These are phyloP conservation scores for Diadema setosum DNA, from an alignment of 35 echinoderm and acorn worm species.

Conservation along the genomic window DNA sequence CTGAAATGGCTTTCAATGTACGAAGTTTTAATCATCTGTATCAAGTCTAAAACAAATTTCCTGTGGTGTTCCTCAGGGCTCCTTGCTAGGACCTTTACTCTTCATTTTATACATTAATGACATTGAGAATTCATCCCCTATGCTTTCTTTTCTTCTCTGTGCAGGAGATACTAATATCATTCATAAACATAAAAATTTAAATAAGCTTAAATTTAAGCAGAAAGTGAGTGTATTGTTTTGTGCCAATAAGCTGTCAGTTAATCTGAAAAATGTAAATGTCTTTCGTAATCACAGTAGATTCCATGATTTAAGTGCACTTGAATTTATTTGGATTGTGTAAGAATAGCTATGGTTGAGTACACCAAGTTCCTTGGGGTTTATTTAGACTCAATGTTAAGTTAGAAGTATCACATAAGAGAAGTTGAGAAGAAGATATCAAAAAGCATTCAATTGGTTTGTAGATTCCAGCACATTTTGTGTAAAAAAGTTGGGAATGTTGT, in stretches of 20 bases:
- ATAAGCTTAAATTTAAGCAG: neutral
- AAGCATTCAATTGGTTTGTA: neutral
- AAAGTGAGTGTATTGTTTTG: neutral
- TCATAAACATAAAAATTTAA: neutral
- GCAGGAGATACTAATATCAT: neutral
- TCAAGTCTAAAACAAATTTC: neutral
- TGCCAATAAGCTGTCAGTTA: neutral
- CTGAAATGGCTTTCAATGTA: neutral
- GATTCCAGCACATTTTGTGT: neutral
- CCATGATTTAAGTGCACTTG: neutral
- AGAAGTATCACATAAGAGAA: neutral
- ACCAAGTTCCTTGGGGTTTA: neutral
- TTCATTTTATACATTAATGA: conserved; percentile 20
- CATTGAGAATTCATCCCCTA: neutral
- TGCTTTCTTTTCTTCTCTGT: neutral
- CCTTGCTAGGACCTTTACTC: neutral
- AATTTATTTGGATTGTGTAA: neutral
- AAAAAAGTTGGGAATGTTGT: neutral
- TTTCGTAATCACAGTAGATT: neutral
- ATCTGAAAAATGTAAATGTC: neutral
- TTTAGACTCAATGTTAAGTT: neutral
- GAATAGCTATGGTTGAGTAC: neutral
- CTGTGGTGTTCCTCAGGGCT: neutral
- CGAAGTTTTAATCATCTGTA: neutral
- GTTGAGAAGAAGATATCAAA: neutral